phyloP scores from a whole-genome alignment of 23 tunicate genomes.

The Phallusia fumigata region DNA sequence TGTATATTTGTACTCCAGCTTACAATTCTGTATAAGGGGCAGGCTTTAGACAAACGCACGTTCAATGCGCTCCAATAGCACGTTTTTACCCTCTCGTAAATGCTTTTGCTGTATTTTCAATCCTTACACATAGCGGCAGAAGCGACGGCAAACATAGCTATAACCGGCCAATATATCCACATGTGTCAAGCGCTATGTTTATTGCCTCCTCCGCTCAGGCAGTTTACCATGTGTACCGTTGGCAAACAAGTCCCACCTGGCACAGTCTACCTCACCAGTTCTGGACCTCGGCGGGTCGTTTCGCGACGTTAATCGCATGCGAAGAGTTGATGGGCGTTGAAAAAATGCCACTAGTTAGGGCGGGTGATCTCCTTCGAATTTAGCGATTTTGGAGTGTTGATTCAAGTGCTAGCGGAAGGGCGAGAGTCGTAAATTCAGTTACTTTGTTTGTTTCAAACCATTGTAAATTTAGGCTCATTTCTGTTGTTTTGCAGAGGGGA shows the following conservation, averaged over 20 bases:
- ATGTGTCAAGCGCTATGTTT: background rate
- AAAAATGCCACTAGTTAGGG: background rate
- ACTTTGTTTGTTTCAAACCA: too few relatives aligned
- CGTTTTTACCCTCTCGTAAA: too few relatives aligned
- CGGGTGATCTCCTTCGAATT: background rate
- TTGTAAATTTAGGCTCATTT: too few relatives aligned
- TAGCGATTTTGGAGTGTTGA: background rate
- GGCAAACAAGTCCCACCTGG: slow-evolving; percentile 71
- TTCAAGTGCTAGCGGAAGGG: background rate
- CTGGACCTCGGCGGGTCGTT: background rate
- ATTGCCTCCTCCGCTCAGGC: background rate
- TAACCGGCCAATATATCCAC: background rate
- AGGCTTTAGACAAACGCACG: too few relatives aligned
- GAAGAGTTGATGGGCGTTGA: background rate
- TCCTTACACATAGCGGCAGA: too few relatives aligned
- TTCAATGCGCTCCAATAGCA: too few relatives aligned
- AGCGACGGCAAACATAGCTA: background rate
- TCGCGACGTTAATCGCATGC: background rate
- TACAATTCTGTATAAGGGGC: too few relatives aligned
- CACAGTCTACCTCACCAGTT: background rate
- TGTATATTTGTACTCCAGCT: too few relatives aligned
- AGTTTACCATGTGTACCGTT: slow-evolving; percentile 28
- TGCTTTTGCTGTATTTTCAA: too few relatives aligned
- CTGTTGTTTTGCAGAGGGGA: too few relatives aligned
- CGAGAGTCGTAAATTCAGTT: too few relatives aligned